phyloP scores from a whole-genome alignment of 2,113 vertebrate species.

The Brachyhypopomus occidentalis region DNA sequence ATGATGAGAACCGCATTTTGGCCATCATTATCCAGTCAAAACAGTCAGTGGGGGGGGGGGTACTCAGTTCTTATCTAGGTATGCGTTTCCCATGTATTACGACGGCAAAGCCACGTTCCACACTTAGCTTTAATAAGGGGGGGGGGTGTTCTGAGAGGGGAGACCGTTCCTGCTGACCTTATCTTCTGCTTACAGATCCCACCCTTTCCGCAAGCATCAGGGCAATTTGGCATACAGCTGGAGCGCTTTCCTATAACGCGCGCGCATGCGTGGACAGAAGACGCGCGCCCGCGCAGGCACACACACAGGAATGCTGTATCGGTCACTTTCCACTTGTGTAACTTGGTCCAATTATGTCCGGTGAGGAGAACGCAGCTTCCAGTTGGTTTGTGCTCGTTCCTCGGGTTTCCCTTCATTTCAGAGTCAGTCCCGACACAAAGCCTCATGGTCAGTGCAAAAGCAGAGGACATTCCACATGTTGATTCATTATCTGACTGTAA shows the following conservation, averaged over 20 bases:
- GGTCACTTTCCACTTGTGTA: background rate
- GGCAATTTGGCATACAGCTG: slow-evolving; percentile 32
- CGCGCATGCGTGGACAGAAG: background rate
- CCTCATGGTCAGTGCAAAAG: background rate
- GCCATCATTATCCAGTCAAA: slow-evolving; percentile 25
- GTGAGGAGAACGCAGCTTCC: background rate
- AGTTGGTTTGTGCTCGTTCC: background rate
- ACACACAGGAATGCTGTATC: background rate
- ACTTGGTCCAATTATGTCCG: background rate
- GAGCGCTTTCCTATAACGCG: too few species aligned
- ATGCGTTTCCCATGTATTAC: slow-evolving; percentile 30
- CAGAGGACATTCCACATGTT: background rate
- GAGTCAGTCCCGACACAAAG: background rate
- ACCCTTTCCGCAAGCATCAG: slow-evolving; percentile 66
- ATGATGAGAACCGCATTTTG: slow-evolving; percentile 2
- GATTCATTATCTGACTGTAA: background rate
- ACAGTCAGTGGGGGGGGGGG: background rate
- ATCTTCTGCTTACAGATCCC: slow-evolving; percentile 73
- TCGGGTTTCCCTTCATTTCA: background rate
- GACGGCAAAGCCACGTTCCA: slow-evolving; percentile 25
- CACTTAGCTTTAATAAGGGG: slow-evolving; percentile 45
- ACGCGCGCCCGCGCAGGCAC: background rate
- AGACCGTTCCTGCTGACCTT: slow-evolving; percentile 56
- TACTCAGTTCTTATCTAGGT: slow-evolving; percentile 10
- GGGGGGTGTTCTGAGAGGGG: slow-evolving; percentile 29